Conservation (phyloP, 2,113 vertebrate species). For the Cyphomyrus plagiostoma region DNA sequence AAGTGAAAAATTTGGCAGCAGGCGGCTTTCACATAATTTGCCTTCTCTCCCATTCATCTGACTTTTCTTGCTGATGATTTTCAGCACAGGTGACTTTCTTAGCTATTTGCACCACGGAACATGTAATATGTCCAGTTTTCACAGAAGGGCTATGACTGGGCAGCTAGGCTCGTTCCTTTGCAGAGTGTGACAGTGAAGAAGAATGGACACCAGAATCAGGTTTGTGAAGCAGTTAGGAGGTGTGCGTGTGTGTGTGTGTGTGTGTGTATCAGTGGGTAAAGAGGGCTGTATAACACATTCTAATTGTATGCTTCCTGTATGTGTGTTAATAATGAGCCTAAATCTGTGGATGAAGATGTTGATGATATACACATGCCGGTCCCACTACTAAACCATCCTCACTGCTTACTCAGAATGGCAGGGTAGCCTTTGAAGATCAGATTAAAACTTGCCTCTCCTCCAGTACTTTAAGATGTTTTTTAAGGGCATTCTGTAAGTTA, state of each 20-base stretch:
- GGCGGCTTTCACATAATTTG: not conserved
- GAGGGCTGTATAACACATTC: constrained; percentile 1
- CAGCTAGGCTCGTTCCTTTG: constrained; percentile 1
- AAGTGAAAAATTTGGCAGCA: constrained; percentile 5
- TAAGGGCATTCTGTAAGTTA: constrained; percentile 10
- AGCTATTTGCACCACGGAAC: not conserved
- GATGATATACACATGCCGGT: not conserved
- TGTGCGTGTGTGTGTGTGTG: not conserved
- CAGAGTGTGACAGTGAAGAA: constrained; percentile 8
- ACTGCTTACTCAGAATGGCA: not conserved
- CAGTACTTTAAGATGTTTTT: constrained; percentile 11
- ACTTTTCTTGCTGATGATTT: not conserved
- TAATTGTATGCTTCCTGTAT: not conserved
- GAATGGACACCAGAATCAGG: constrained; percentile 13
- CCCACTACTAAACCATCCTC: not conserved
- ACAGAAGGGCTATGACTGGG: constrained; percentile 6
- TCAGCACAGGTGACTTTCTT: not conserved
- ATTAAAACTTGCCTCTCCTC: constrained; percentile 5
- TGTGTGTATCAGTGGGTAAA: not conserved
- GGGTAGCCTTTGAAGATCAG: not conserved
- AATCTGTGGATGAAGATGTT: constrained; percentile 4
- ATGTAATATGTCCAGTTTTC: not conserved
- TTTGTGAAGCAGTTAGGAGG: constrained; percentile 14
- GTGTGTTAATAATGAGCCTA: not conserved
- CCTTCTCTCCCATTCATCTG: not conserved